A percentile compares a stretch with the other conserved stretches of the same genome.
phyloP scores from a whole-genome alignment of 2,113 vertebrate species.

The Octodon degus region DNA sequence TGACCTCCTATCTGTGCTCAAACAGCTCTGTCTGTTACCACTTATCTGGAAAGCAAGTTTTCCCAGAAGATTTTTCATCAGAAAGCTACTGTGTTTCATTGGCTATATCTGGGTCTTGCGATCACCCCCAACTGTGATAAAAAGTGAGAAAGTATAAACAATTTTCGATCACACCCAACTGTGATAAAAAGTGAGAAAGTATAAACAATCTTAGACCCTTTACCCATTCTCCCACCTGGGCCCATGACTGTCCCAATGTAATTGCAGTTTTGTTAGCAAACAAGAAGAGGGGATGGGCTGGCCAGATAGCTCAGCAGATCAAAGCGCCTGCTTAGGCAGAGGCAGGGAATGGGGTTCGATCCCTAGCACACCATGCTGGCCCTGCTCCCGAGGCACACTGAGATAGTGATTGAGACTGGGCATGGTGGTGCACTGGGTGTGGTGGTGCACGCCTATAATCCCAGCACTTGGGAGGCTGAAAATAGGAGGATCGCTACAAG shows the following conservation, averaged over 20 bases:
- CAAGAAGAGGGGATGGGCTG: not conserved
- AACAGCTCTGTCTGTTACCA: not conserved
- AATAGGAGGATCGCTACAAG: too few relatives aligned
- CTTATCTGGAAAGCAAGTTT: conserved; percentile 7
- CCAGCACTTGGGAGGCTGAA: too few relatives aligned
- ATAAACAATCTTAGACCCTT: not conserved
- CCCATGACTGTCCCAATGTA: not conserved
- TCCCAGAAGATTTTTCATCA: conserved; percentile 11
- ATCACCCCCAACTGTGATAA: not conserved
- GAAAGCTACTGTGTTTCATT: conserved; percentile 23
- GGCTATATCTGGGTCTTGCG: not conserved
- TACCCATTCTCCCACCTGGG: not conserved
- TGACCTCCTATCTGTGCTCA: conserved; percentile 4
- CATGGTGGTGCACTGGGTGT: too few relatives aligned
- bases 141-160: not conserved
- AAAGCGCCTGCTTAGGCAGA: too few relatives aligned
- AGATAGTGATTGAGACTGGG: too few relatives aligned
- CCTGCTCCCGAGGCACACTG: too few relatives aligned
- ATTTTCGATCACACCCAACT: not conserved
- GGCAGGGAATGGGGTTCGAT: too few relatives aligned
- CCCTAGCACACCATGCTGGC: too few relatives aligned
- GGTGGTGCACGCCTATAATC: too few relatives aligned
- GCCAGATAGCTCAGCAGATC: too few relatives aligned
- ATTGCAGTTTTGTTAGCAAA: not conserved
- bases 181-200: not conserved